Conservation (phyloP, 2,113 vertebrate species). For the Gasterosteus nipponicus region DNA sequence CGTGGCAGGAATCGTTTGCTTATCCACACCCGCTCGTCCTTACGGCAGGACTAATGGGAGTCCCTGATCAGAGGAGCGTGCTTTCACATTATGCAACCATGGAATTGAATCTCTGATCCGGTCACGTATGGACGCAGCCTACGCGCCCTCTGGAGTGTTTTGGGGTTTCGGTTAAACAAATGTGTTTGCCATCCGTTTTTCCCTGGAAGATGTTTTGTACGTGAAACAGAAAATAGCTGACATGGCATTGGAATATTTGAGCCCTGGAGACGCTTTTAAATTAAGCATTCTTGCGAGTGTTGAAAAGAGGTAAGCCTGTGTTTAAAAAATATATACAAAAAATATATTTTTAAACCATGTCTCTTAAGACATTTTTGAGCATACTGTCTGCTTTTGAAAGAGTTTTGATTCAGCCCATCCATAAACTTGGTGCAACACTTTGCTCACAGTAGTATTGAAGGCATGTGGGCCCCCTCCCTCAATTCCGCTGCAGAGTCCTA, state of each 20-base stretch:
- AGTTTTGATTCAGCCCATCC: neutral
- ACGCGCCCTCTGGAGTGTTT: conserved; percentile 25
- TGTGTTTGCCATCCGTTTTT: neutral
- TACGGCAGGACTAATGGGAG: conserved; percentile 39
- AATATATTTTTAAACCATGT: no score
- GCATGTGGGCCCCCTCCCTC: neutral
- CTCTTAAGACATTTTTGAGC: neutral
- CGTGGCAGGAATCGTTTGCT: conserved; percentile 20
- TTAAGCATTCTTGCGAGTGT: conserved; percentile 58
- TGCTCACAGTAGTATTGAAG: neutral
- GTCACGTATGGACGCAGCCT: conserved; percentile 19
- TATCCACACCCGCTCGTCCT: conserved; percentile 24
- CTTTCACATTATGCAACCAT: conserved; percentile 43
- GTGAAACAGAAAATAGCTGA: neutral
- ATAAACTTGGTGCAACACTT: neutral
- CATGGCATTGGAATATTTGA: conserved; percentile 42
- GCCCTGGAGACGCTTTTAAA: conserved; percentile 61
- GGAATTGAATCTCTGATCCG: conserved; percentile 28
- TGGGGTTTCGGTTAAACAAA: neutral
- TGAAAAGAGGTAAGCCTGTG: conserved; percentile 65
- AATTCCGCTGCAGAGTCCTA: neutral
- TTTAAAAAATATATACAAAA: neutral
- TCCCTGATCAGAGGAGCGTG: conserved; percentile 30
- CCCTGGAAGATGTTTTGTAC: neutral
- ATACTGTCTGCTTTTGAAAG: neutral